These are phyloP conservation scores for Lagopus muta DNA, from an alignment of 2,113 vertebrate genomes.

Conservation along the genomic window DNA sequence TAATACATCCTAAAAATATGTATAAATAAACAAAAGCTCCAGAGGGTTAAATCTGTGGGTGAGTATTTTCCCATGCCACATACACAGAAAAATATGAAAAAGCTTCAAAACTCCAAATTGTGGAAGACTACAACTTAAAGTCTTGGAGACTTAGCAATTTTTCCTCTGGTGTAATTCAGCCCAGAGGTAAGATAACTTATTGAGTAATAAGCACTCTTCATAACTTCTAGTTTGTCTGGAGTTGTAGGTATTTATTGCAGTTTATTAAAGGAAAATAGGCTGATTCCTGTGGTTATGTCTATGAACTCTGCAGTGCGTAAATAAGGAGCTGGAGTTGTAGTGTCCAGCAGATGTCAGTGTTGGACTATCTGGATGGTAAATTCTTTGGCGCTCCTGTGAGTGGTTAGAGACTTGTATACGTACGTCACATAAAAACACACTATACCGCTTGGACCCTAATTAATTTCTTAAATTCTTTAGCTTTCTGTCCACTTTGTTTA, in stretches of 20 bases:
- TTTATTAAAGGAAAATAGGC: rapidly evolving
- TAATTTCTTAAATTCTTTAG: neutral
- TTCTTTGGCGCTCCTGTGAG: rapidly evolving
- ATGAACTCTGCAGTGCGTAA: rapidly evolving
- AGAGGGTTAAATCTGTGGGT: neutral
- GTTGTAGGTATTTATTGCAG: rapidly evolving
- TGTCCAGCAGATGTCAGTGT: constrained; percentile 69
- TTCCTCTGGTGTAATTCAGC: neutral
- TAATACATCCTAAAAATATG: rapidly evolving
- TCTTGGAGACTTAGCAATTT: neutral
- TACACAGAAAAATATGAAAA: neutral
- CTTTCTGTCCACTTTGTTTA: neutral
- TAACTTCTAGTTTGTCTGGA: rapidly evolving
- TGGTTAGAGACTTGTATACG: rapidly evolving
- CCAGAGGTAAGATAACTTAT: neutral
- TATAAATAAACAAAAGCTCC: neutral
- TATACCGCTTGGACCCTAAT: rapidly evolving
- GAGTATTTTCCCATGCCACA: rapidly evolving
- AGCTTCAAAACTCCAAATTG: neutral
- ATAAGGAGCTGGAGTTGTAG: too few species aligned
- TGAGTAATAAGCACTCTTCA: neutral
- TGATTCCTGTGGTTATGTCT: rapidly evolving
- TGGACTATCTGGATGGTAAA: rapidly evolving
- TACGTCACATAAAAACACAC: neutral
- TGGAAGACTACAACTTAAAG: neutral